phyloP scores from a whole-genome alignment of 2,113 vertebrate genomes.

The Chaetorhynchus papuensis region DNA sequence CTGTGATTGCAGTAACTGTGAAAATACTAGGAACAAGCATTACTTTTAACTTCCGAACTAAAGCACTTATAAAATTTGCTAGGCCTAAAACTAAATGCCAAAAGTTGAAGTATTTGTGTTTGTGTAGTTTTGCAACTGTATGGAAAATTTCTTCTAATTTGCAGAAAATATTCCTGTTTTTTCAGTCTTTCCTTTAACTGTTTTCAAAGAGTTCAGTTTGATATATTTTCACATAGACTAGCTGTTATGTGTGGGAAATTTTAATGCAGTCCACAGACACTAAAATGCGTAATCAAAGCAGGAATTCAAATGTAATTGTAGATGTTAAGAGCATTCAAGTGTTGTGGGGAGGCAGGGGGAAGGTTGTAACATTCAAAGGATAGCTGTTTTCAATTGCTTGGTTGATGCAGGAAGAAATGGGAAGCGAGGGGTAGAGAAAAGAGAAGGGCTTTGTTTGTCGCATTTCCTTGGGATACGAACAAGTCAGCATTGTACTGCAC shows the following conservation, averaged over 20 bases:
- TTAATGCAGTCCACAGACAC: neutral
- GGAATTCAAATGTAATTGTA: neutral
- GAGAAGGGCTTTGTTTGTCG: neutral
- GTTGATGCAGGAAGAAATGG: neutral
- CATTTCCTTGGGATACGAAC: neutral
- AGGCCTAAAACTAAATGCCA: neutral
- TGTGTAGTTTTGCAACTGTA: neutral
- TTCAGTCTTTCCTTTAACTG: neutral
- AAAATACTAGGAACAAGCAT: neutral
- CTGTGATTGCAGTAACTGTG: neutral
- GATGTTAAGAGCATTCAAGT: neutral
- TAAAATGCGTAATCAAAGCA: neutral
- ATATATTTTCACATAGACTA: neutral
- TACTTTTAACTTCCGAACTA: neutral
- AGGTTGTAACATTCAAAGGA: neutral
- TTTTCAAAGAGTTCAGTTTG: neutral
- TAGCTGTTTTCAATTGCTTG: neutral
- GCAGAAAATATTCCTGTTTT: neutral
- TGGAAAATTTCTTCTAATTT: neutral
- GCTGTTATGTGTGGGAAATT: neutral
- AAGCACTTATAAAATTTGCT: neutral
- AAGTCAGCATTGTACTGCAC: neutral
- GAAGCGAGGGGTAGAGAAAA: neutral
- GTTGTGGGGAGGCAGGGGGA: accelerated
- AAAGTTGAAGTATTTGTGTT: neutral